phyloP scores from a whole-genome alignment of 2,888 invertebrate species.

The Meiosimyza platycephala region DNA sequence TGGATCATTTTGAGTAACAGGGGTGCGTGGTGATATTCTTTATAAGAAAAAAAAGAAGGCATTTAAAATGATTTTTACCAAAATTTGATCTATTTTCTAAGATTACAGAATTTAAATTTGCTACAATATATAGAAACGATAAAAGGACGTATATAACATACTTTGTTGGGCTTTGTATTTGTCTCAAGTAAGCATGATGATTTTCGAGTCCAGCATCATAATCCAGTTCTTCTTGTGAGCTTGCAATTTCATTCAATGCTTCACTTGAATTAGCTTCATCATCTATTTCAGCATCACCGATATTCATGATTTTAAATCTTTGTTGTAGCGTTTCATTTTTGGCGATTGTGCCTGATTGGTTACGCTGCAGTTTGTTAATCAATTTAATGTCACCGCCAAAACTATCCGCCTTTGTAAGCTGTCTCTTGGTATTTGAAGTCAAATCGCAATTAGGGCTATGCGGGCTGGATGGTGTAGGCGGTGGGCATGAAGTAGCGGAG shows the following conservation, averaged over 20 bases:
- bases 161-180: conserved; percentile 66
- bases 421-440: conserved; percentile 63
- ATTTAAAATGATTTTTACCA: conserved; percentile 7
- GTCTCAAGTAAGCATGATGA: conserved; percentile 41
- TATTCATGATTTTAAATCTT: conserved; percentile 60
- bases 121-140: no score
- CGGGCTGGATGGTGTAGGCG: conserved; percentile 72
- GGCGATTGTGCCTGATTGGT: conserved; percentile 56
- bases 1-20: conserved; percentile 92
- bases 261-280: conserved; percentile 39
- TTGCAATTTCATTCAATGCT: conserved; percentile 51
- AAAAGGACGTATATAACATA: conserved; percentile 42
- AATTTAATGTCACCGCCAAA: conserved; percentile 85
- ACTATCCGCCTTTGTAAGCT: conserved; percentile 77
- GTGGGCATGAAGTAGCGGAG: conserved; percentile 41
- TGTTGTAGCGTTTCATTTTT: conserved; percentile 46
- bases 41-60: not conserved
- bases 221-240: conserved; percentile 59
- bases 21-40: conserved; percentile 81
- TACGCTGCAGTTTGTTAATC: conserved; percentile 75
- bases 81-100: conserved; percentile 33
- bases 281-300: conserved; percentile 48
- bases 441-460: conserved; percentile 72
- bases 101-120: conserved; percentile 10
- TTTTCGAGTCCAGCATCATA: conserved; percentile 44